These are phyloP conservation scores for Nymphalis urticae DNA, from an alignment of 2,888 invertebrate species.

Conservation along the genomic window DNA sequence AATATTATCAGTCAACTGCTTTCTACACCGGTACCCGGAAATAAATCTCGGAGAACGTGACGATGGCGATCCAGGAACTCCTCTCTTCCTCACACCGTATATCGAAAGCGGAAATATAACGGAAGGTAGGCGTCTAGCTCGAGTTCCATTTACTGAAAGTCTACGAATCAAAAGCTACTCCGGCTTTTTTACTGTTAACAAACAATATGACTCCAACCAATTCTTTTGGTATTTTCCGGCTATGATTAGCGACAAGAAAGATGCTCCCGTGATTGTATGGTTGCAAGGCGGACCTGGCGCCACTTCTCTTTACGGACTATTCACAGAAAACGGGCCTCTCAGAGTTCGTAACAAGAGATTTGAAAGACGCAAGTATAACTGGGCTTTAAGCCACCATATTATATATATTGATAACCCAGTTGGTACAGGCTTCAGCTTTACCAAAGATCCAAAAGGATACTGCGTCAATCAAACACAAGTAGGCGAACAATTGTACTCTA, in stretches of 20 bases:
- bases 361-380: slow-evolving; percentile 86
- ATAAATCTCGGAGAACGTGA: slow-evolving; percentile 57
- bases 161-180: slow-evolving; percentile 85
- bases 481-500: slow-evolving; percentile 88
- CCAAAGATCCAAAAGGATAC: slow-evolving; percentile 88
- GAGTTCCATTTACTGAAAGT: slow-evolving; percentile 82
- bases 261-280: slow-evolving; percentile 90
- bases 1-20: slow-evolving; percentile 50
- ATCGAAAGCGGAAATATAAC: slow-evolving; percentile 86
- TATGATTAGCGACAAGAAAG: slow-evolving; percentile 71
- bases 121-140: slow-evolving; percentile 81
- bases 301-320: slow-evolving; percentile 89
- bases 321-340: slow-evolving; percentile 91
- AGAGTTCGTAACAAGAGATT: slow-evolving; percentile 64
- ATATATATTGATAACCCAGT: slow-evolving; percentile 97
- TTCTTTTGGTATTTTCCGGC: slow-evolving; percentile 97
- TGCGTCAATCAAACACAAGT: slow-evolving; percentile 90
- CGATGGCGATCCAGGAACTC: slow-evolving; percentile 74
- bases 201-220: slow-evolving; percentile 88
- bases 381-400: slow-evolving; percentile 89
- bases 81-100: slow-evolving; percentile 88
- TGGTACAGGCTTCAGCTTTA: slow-evolving; percentile 95
- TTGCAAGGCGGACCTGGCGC: slow-evolving; percentile 93
- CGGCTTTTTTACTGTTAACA: slow-evolving; percentile 93
- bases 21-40: slow-evolving; percentile 64